Evolutionary conservation across 1,140 invertebrate genomes (phyloP).

Genomic region (Drosophila virilis): DNA sequence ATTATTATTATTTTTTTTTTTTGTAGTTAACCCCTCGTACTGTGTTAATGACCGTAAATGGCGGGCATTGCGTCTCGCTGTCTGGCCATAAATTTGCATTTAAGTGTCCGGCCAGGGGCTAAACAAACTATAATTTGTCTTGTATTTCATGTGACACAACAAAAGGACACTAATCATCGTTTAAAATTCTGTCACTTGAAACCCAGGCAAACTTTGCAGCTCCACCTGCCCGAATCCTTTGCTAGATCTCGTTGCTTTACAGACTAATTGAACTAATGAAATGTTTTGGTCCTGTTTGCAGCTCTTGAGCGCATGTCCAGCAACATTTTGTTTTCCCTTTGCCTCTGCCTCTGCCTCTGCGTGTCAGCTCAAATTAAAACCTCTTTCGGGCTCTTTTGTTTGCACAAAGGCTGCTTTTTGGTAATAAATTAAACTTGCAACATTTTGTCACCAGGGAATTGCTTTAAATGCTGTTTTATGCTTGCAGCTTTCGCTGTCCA

Average conservation of each 20-base stretch:
- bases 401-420: conserved; percentile 58
- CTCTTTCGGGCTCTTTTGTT: conserved; percentile 62
- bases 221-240: conserved; percentile 19
- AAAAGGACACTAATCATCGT: conserved; percentile 73
- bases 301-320: conserved; percentile 35
- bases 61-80: conserved; percentile 8
- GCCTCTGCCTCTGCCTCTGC: conserved; percentile 19
- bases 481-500: conserved; percentile 12
- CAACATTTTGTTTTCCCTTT: conserved; percentile 13
- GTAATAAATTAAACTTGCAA: conserved; percentile 76
- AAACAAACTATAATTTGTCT: conserved; percentile 74
- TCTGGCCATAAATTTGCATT: conserved; percentile 70
- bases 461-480: conserved; percentile 62
- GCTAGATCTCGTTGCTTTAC: conserved; percentile 33
- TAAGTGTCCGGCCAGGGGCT: conserved; percentile 46
- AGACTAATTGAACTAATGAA: conserved; percentile 79
- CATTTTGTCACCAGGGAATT: conserved; percentile 77
- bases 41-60: conserved; percentile 8
- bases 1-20: conserved; percentile 8
- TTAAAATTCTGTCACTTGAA: conserved; percentile 68
- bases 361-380: conserved; percentile 61
- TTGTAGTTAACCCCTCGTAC: neutral
- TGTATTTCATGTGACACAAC: conserved; percentile 58
- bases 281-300: conserved; percentile 45
- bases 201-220: conserved; percentile 7